Evolutionary conservation across 2,888 invertebrate genomes (phyloP).

Genomic region (Capitulum mitella): DNA sequence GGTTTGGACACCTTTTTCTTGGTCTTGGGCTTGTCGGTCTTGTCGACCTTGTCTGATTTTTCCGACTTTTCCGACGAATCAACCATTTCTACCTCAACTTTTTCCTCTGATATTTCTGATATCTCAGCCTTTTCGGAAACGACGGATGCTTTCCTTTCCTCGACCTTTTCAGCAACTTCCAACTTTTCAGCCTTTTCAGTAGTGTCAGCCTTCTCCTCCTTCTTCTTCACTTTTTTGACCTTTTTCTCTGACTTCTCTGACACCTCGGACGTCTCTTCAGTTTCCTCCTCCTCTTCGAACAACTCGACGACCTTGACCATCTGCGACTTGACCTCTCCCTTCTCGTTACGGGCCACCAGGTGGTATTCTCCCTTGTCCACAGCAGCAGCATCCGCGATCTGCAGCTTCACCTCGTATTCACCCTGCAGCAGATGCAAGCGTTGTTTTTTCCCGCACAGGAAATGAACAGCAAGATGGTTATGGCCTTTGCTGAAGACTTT

Average conservation of each 20-base stretch:
- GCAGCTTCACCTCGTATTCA: conserved; percentile 81
- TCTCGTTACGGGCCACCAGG: conserved; percentile 82
- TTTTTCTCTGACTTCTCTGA: conserved; percentile 30
- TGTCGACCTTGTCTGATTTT: conserved; percentile 15
- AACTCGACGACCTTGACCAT: conserved; percentile 77
- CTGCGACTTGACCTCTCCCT: conserved; percentile 85
- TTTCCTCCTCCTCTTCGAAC: conserved; percentile 46
- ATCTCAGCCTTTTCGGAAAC: background rate
- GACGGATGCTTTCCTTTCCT: conserved; percentile 16
- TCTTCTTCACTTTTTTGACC: conserved; percentile 20
- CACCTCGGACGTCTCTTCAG: conserved; percentile 31
- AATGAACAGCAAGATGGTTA: too few relatives aligned
- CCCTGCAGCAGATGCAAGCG: conserved; percentile 57
- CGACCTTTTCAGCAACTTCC: conserved; percentile 23
- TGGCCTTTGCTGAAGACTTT: too few relatives aligned
- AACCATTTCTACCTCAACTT: background rate
- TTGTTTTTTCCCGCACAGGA: too few relatives aligned
- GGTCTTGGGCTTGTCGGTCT: conserved; percentile 29
- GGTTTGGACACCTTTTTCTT: conserved; percentile 31
- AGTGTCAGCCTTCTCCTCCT: conserved; percentile 15
- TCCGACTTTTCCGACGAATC: too few relatives aligned
- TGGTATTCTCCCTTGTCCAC: conserved; percentile 82
- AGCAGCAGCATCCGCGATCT: conserved; percentile 73
- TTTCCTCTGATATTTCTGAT: background rate
- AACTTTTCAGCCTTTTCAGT: background rate